A percentile compares a stretch with the other conserved stretches of the same genome.
phyloP scores from a whole-genome alignment of 2,888 invertebrate genomes.

The Cabera pusaria region DNA sequence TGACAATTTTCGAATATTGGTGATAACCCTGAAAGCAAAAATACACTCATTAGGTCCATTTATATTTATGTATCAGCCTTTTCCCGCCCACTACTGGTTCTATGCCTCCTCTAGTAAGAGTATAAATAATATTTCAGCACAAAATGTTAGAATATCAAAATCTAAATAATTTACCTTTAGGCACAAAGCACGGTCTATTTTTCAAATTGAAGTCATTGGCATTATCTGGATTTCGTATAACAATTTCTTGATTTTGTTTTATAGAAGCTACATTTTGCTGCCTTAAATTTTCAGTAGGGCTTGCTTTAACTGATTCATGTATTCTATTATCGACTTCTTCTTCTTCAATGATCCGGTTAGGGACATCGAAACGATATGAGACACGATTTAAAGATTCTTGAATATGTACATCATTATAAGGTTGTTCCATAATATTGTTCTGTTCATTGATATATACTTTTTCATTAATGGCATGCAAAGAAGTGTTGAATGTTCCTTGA shows the following conservation, averaged over 20 bases:
- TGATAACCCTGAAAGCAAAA: conserved; percentile 68
- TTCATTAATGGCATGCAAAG: too few relatives aligned
- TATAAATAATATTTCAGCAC: too few relatives aligned
- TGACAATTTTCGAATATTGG: conserved; percentile 71
- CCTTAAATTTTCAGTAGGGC: too few relatives aligned
- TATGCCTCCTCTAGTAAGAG: too few relatives aligned
- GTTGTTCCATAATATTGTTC: not conserved
- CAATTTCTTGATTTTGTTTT: conserved; percentile 5
- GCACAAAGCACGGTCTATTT: conserved; percentile 75
- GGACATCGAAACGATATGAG: conserved; percentile 38
- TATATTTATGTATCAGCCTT: too few relatives aligned
- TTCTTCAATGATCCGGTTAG: conserved; percentile 2
- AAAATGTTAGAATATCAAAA: too few relatives aligned
- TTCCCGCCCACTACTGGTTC: too few relatives aligned
- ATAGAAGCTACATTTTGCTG: not conserved
- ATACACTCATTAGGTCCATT: too few relatives aligned
- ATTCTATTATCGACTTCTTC: not conserved
- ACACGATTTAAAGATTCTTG: conserved; percentile 17
- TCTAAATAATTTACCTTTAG: conserved; percentile 71
- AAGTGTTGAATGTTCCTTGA: not conserved
- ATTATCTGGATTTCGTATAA: not conserved
- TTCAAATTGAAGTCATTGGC: conserved; percentile 54
- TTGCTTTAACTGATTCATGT: not conserved
- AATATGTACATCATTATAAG: conserved; percentile 1
- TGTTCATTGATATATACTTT: too few relatives aligned